Conservation (phyloP, 1,140 invertebrate genomes). For the Pogonognathellus flavescens region DNA sequence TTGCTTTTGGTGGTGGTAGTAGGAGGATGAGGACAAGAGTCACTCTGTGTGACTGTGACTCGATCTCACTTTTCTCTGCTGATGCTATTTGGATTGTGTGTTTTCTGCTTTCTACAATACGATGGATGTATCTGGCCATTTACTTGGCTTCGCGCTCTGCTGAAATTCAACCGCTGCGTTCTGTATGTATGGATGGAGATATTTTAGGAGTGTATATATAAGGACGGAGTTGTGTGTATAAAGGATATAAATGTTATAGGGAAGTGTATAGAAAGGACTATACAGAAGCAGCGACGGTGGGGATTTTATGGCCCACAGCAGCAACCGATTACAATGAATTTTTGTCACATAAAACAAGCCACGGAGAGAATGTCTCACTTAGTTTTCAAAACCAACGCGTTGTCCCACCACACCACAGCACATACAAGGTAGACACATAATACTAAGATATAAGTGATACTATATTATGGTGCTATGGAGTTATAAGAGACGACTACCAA, state of each 20-base stretch:
- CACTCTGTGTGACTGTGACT: too few relatives aligned
- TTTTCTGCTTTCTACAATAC: neutral
- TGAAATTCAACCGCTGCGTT: neutral
- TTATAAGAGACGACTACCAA: too few relatives aligned
- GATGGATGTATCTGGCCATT: neutral
- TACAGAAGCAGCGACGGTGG: conserved; percentile 24
- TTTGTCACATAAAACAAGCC: conserved; percentile 67
- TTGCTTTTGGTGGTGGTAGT: too few relatives aligned
- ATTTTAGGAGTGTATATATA: too few relatives aligned
- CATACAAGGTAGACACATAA: neutral
- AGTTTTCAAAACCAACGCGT: neutral
- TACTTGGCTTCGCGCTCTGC: neutral
- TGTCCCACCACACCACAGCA: neutral
- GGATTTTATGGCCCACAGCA: conserved; percentile 66
- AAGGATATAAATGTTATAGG: neutral
- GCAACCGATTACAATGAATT: conserved; percentile 67
- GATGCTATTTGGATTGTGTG: neutral
- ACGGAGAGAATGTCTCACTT: conserved; percentile 59
- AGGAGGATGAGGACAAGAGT: too few relatives aligned
- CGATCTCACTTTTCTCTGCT: too few relatives aligned
- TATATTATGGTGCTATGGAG: too few relatives aligned
- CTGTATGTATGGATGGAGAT: neutral
- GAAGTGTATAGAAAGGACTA: neutral
- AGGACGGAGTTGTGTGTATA: neutral
- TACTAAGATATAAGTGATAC: too few relatives aligned